A percentile compares a stretch with the other conserved stretches of the same genome.
These are phyloP conservation scores for Conus ventricosus DNA, from an alignment of 1,140 invertebrate species.

Conservation along the genomic window DNA sequence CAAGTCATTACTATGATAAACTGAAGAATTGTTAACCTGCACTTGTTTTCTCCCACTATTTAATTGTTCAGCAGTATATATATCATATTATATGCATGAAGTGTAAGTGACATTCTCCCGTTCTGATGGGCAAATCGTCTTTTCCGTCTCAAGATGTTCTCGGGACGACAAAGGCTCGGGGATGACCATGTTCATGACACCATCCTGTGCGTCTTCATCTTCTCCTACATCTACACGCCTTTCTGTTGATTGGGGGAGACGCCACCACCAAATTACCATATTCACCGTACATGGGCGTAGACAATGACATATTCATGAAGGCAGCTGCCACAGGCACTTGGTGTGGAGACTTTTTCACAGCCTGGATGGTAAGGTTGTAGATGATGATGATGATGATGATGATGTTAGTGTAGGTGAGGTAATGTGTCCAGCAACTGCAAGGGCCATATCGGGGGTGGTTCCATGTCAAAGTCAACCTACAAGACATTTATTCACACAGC, in stretches of 20 bases:
- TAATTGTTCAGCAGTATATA: too few relatives aligned
- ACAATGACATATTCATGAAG: conserved; percentile 77
- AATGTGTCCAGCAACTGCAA: too few relatives aligned
- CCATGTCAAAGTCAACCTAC: too few relatives aligned
- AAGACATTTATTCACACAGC: too few relatives aligned
- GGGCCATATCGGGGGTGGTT: too few relatives aligned
- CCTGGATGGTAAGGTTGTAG: conserved; percentile 74
- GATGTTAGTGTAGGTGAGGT: too few relatives aligned
- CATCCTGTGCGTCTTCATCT: conserved; percentile 77
- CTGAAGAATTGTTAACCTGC: too few relatives aligned
- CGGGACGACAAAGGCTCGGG: conserved; percentile 78
- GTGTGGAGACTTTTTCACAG: conserved; percentile 79
- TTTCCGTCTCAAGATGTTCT: conserved; percentile 79
- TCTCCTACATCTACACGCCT: conserved; percentile 78
- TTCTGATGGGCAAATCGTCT: conserved; percentile 67
- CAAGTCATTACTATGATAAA: too few relatives aligned
- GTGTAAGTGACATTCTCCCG: not conserved
- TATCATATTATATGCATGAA: not conserved
- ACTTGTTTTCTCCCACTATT: too few relatives aligned
- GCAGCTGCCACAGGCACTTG: conserved; percentile 79
- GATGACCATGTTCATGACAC: conserved; percentile 78
- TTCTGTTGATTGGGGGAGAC: conserved; percentile 74
- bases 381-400: too few relatives aligned
- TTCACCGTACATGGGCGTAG: conserved; percentile 70
- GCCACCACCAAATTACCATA: conserved; percentile 69